Percentiles rank a stretch among this genome's conserved stretches.
Evolutionary conservation across 2,113 vertebrate species (phyloP).

Genomic region (Laticauda laticaudata): DNA sequence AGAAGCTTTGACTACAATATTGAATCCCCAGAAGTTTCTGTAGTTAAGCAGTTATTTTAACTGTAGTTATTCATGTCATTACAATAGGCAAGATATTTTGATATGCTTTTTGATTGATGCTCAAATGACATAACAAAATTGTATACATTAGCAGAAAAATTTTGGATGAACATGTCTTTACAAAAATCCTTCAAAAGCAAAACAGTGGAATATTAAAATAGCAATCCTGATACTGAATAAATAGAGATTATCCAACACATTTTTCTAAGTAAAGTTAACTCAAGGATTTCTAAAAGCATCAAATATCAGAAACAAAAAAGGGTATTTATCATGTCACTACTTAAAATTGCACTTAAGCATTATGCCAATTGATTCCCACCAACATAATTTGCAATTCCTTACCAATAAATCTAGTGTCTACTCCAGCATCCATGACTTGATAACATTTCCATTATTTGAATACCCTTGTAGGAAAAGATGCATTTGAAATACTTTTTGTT

Average conservation of each 20-base stretch:
- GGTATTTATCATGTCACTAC: background rate
- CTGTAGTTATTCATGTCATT: background rate
- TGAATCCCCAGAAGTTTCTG: background rate
- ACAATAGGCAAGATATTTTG: background rate
- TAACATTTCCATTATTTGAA: accelerated
- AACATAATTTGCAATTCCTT: background rate
- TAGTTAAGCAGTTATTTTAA: background rate
- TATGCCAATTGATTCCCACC: background rate
- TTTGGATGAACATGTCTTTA: background rate
- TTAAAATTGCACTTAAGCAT: background rate
- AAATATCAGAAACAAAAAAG: background rate
- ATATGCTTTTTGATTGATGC: background rate
- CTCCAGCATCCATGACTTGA: accelerated
- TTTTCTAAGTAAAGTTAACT: background rate
- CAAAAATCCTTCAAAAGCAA: background rate
- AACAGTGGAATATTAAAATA: background rate
- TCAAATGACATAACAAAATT: background rate
- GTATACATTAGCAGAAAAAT: background rate
- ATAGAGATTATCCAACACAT: background rate
- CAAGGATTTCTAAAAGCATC: background rate
- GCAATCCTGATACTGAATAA: background rate
- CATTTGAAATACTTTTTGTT: background rate
- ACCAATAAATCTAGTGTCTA: background rate
- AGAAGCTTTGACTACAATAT: background rate
- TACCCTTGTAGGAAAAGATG: background rate